Base-by-base conservation (phyloP, 1,140 invertebrate species). In the Sarcophaga bullata region DNA sequence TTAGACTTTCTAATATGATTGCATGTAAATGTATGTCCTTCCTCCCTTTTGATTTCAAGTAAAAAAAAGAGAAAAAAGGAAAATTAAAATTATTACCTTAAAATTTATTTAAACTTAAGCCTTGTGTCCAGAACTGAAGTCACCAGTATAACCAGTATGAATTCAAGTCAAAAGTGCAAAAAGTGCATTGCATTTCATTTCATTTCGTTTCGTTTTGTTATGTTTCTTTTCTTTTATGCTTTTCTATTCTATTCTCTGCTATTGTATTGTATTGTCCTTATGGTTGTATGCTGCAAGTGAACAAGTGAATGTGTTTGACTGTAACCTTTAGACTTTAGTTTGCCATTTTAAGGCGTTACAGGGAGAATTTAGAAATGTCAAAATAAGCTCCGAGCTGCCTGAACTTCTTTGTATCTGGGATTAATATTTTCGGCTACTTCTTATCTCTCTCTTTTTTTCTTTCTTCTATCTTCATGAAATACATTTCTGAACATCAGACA, bases 311-410 rank as follows among this genome's bases (percentile, higher is more conserved):
- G 62, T 68, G 62, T 19, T 68, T 68, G n/a, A 25, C n/a, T 19
- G 10, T 76, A 76, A 76, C 48, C 73, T 76, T 76, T 76, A 76
- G 48, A 76, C 73, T 49, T 76, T 76, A 49, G 17, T 47, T 76
- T 76, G 73, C 73, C 47, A 76, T 76, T 76, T 76, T 50, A 76
- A 76, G 49, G 47, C 73, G 49, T 76, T n/a, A n/a, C n/a, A 76
- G 47, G 73, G 73, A 76, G 73, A n/a, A 76, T 76, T 76, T 76
- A 76, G n/a, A 50, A 76, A 49, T 76, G 73, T 76, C 73, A 76
- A 15, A 76, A 76, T 49, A 76, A 76, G 73, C 73, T 76, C 25
- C 46, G 73, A 17, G 47, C 73, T 76, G n/a, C n/a, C n/a, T n/a
- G n/a, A 76, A 76, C 73, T 49, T 76, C 49, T 76, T 76, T 76